Conservation (phyloP, 2,797 vertebrate species). For the Sorex maritimensis region DNA sequence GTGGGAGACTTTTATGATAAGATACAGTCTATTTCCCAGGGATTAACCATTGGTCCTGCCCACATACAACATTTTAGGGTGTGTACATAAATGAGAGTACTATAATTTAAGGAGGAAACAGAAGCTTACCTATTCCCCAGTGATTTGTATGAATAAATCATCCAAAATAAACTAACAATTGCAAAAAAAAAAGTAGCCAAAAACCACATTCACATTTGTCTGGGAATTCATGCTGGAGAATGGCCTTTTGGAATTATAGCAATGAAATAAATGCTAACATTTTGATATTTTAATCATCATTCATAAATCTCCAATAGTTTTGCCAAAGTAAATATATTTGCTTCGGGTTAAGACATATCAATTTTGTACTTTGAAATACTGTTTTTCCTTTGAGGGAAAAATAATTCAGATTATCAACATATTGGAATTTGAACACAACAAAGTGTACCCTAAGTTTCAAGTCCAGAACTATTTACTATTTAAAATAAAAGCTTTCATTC, state of each 20-base stretch:
- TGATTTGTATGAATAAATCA: constrained; percentile 78
- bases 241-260: constrained; percentile 80
- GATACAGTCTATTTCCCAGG: constrained; percentile 41
- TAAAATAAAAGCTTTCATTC: constrained; percentile 74
- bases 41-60: not conserved
- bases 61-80: constrained; percentile 31
- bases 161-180: constrained; percentile 73
- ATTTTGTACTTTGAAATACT: constrained; percentile 80
- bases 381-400: constrained; percentile 65
- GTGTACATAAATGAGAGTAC: constrained; percentile 22
- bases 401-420: constrained; percentile 70
- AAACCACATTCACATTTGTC: constrained; percentile 83
- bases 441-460: constrained; percentile 53
- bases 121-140: constrained; percentile 78
- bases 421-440: constrained; percentile 80
- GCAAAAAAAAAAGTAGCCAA: constrained; percentile 79
- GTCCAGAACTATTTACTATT: constrained; percentile 66
- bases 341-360: constrained; percentile 78
- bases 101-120: constrained; percentile 79
- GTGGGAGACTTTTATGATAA: not conserved
- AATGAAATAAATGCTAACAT: constrained; percentile 85
- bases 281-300: constrained; percentile 85
- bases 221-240: constrained; percentile 81
- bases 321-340: constrained; percentile 83
- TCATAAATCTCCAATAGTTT: constrained; percentile 80